Evolutionary conservation across 2,888 invertebrate species (phyloP), one percentile per base, ranked within the genome.

Genomic region (Aproaerema taeniolella): DNA sequence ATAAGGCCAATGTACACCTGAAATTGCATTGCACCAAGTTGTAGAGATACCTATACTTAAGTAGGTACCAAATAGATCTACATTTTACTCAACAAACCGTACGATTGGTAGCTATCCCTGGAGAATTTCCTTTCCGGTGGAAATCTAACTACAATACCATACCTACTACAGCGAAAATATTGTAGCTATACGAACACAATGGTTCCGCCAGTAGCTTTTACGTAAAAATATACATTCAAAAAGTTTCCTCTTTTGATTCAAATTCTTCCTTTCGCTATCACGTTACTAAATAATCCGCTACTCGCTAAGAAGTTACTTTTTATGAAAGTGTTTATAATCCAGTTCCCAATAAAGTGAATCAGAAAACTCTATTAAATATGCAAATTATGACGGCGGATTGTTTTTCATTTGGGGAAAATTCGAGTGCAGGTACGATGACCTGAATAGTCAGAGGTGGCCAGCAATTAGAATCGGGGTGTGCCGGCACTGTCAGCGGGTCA

Each of bases 381-480:
- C 65, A 78, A 69, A 67, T 65, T 53, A 61, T 58, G 64, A 63
- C 58, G 57, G 56, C 58, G 6, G n/a, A 50, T 8, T 36, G 39
- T 63, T 67, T 70, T 60, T 59, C 52, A 58, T 64, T 69, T 55
- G 58, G 51, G 61, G 56, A 64, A 61, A 69, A 72, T 70, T 67
- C 55, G 61, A 67, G 70, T 75, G 76, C 72, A 77, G 71, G 77
- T 73, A 76, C 76, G 72, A 81, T 80, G 80, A 79, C 80, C 80
- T 78, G 80, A 58, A 76, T 80, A 58, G 72, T 65, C 58, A 64
- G 66, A 77, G 75, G 76, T 76, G 70, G 75, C 63, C 66, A 80
- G 71, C 79, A 82, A 79, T 82, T 79, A 76, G 72, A 78, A 75
- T 70, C 69, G 70, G 67, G 70, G 67, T 69, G 65, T 66, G 42